phyloP scores from a whole-genome alignment of 2,888 invertebrate species.

The Hydriomena furcata region DNA sequence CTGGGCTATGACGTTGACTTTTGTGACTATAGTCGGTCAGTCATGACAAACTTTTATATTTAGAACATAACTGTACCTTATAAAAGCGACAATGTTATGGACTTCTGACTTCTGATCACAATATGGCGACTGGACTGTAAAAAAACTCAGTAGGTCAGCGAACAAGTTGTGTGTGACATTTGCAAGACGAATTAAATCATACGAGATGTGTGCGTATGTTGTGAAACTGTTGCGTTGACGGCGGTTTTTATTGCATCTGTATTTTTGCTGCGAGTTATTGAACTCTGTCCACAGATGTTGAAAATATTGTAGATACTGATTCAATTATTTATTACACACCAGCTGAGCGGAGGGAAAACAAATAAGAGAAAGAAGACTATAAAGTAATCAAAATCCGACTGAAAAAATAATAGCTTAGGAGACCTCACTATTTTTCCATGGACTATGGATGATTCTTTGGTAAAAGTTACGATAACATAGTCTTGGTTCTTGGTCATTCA shows the following conservation, averaged over 20 bases:
- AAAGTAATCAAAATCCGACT: too few species aligned
- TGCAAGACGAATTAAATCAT: constrained; percentile 39
- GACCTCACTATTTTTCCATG: too few species aligned
- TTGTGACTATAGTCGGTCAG: not conserved
- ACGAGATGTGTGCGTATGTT: constrained; percentile 29
- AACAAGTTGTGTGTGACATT: constrained; percentile 46
- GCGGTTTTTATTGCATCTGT: constrained; percentile 19
- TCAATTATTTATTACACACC: too few species aligned
- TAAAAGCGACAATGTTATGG: constrained; percentile 11
- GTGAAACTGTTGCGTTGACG: constrained; percentile 24
- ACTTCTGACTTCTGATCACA: constrained; percentile 6
- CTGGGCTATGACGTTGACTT: too few species aligned
- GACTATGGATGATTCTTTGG: too few species aligned
- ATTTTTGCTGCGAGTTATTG: constrained; percentile 15
- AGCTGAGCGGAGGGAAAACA: too few species aligned
- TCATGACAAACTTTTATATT: not conserved
- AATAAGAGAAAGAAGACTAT: too few species aligned
- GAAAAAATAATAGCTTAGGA: too few species aligned
- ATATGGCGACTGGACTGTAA: constrained; percentile 25
- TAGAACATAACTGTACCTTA: constrained; percentile 10
- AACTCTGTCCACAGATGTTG: not conserved
- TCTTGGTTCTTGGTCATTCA: too few species aligned
- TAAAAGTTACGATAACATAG: not conserved
- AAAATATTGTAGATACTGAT: not conserved
- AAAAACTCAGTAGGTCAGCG: constrained; percentile 64